A percentile compares a stretch with the other conserved stretches of the same genome.
Conservation (phyloP, 64 coral and sea anemone species). For the Pocillopora damicornis region DNA sequence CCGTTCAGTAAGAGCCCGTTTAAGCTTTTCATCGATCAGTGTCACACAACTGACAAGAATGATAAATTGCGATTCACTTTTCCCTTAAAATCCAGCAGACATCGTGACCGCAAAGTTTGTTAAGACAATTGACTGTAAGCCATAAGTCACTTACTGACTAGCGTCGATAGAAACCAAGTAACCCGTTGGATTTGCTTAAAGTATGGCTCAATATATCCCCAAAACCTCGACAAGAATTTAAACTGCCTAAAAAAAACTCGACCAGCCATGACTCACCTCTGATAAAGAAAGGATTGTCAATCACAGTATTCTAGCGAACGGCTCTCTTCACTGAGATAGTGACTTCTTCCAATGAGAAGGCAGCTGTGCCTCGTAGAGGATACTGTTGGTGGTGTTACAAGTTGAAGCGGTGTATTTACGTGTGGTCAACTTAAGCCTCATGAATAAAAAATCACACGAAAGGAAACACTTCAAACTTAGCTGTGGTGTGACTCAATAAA, state of each 20-base stretch:
- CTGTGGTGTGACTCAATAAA: neutral
- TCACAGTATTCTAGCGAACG: neutral
- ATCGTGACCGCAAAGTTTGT: neutral
- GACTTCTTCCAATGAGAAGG: neutral
- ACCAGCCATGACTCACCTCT: neutral
- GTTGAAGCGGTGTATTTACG: conserved; percentile 11
- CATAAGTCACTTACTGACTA: neutral
- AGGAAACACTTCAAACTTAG: neutral
- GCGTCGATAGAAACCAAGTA: neutral
- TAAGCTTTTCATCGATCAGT: neutral
- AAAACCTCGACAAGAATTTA: neutral
- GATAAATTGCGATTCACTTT: neutral
- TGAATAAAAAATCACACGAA: conserved; percentile 38
- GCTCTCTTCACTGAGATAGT: neutral
- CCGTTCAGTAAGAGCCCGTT: neutral
- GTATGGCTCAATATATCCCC: neutral
- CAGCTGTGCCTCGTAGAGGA: neutral
- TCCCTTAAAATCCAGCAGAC: neutral
- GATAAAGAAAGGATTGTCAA: neutral
- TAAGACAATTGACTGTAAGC: neutral
- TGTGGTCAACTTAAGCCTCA: conserved; percentile 20
- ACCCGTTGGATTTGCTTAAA: neutral
- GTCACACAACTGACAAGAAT: neutral
- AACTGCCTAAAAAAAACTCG: neutral
- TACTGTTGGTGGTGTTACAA: neutral